Base-by-base conservation (phyloP, 1,140 invertebrate genomes). In the Mercenaria mercenaria region DNA sequence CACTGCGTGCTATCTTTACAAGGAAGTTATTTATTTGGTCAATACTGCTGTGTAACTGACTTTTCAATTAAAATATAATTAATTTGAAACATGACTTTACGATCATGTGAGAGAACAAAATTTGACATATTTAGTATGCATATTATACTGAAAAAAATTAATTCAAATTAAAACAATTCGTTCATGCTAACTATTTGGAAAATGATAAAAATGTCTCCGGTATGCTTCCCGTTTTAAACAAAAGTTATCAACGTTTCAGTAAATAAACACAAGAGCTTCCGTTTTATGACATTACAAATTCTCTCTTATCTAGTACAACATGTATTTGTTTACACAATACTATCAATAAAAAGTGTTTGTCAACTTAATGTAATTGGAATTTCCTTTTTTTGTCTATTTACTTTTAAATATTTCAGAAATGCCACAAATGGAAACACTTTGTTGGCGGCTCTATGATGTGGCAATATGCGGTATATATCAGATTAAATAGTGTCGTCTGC, bases 1-100 rank as follows among this genome's bases (percentile, higher is more conserved):
- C 43, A 8, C 43, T 47, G 15, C 6, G 15, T 47, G 43, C 15
- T 47, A 47, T 15, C 6, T 47, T 47, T 47, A 67, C 8, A 67
- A 67, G 61, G 61, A 67, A 67, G 61, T 67, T 37, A 8, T 20
- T n/a, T 20, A 1, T 2, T 32, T 67, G 29, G 61, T 67, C n/a
- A 67, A 67, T 32, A 67, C 61, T 67, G 61, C 61, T 67, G 26
- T 67, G 61, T 67, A 67, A 67, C 23, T 32, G 32, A 67, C 26
- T 29, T 67, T 67, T 67, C 29, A 34, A 67, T 67, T 67, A 67
- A 32, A 67, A 2, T 13, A 67, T 32, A 29, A 67, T 67, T 67
- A 67, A 34, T 32, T 67, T 34, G 32, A 67, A 34, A 10, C 26
- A 37, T 18, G 6, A 34, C 26, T 67, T 67, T 32, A 67, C 32